Evolutionary conservation across 1,140 invertebrate genomes (phyloP), one percentile per base, ranked within the genome.

Genomic region (Magallana angulata): DNA sequence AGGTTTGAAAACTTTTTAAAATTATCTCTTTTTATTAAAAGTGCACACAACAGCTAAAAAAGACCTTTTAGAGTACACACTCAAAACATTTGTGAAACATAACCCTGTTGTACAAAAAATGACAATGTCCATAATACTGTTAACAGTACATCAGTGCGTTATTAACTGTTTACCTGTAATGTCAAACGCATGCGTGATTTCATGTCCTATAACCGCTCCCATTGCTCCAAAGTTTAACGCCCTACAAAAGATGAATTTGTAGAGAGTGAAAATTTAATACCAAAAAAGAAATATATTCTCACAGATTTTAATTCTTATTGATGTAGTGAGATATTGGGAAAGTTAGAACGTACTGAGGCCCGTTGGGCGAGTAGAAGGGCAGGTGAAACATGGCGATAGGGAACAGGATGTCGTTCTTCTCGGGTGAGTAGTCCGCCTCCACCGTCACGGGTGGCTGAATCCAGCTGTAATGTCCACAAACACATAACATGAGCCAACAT

Each of bases 141-240:
- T 3, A 0, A 48, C 0, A 48, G n/a, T 11, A 30, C 36, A 85
- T 85, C 12, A 48, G 0, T 48, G 36, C 36, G 5, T 48, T 48
- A 4, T 0, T 3, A 36, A 48, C 6, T 8, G 64, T 60, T 82
- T 91, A 96, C 95, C 95, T 93, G 94, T 93, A 86, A 95, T 93
- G 91, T 96, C 95, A 91, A 96, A 96, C 58, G 96, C 96, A 91
- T 96, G 96, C 4, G 96, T 96, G 57, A 96, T 96, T 93, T 96
- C 96, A 91, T 96, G 96, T 9, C 96, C 96, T 90, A 96, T 96
- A 5, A 96, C 94, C 5, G 95, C 95, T 57, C 96, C 96, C 90
- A 96, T 96, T 8, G 95, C 96, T 60, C 96, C 96, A 93, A 96
- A 96, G 91, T 96, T 96, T 85, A 96, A 93, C 60, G 96, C 95